Evolutionary conservation across 1,140 invertebrate species (phyloP).

Genomic region (Eufriesea mexicana): DNA sequence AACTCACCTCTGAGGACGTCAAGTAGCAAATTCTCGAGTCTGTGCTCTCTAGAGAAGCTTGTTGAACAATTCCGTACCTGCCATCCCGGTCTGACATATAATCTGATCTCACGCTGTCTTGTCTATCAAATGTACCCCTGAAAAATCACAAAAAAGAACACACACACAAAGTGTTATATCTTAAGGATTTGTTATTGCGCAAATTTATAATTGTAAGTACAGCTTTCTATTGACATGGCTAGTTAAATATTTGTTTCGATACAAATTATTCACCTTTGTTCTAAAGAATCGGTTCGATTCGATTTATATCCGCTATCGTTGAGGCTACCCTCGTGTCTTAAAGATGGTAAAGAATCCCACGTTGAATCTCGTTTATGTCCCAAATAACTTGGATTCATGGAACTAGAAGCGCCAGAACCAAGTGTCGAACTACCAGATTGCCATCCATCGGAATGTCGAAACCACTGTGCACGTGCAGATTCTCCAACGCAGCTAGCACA

Average conservation of each 20-base stretch:
- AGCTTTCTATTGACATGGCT: background rate
- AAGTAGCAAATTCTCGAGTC: constrained; percentile 96
- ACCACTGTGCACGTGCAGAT: constrained; percentile 92
- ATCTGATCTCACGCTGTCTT: constrained; percentile 93
- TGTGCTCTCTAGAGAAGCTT: constrained; percentile 95
- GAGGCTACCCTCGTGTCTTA: constrained; percentile 90
- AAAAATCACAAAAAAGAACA: constrained; percentile 57
- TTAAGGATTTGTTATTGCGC: background rate
- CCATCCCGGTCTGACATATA: constrained; percentile 94
- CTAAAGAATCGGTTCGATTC: constrained; percentile 91
- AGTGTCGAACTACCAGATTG: constrained; percentile 89
- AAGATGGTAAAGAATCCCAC: constrained; percentile 92
- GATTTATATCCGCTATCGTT: constrained; percentile 93
- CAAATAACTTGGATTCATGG: constrained; percentile 77
- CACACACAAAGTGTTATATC: constrained; percentile 4
- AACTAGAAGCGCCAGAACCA: constrained; percentile 83
- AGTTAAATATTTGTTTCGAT: background rate
- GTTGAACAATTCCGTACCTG: constrained; percentile 93
- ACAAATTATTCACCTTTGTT: constrained; percentile 86
- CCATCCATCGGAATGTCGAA: constrained; percentile 93
- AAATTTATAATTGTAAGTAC: background rate
- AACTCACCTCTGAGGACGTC: constrained; percentile 96
- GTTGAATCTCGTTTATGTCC: constrained; percentile 87
- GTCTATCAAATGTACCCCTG: constrained; percentile 93
- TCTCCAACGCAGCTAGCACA: constrained; percentile 93